Evolutionary conservation across 2,113 vertebrate genomes (phyloP).

Genomic region (Megalops atlanticus): DNA sequence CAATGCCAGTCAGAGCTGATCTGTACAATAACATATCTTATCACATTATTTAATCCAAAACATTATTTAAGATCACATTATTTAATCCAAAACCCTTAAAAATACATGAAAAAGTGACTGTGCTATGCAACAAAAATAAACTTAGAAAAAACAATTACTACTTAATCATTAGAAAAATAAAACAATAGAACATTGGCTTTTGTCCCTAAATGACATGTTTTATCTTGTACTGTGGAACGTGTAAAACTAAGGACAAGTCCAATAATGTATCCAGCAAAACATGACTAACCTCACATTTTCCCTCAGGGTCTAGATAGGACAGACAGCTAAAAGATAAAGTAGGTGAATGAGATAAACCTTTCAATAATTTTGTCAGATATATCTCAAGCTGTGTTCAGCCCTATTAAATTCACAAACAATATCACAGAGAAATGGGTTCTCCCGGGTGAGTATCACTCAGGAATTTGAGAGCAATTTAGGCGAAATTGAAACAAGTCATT

Average conservation of each 20-base stretch:
- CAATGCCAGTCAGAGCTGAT: not conserved
- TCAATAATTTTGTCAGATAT: not conserved
- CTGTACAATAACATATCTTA: not conserved
- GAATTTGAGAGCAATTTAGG: slow-evolving; percentile 26
- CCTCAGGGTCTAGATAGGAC: not conserved
- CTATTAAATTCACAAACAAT: not conserved
- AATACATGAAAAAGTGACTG: not conserved
- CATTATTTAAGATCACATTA: not conserved
- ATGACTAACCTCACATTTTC: not conserved
- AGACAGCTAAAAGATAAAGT: not conserved
- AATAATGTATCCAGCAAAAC: not conserved
- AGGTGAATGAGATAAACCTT: not conserved
- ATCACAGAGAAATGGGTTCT: slow-evolving; percentile 25
- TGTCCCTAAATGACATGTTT: not conserved
- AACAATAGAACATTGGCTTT: not conserved
- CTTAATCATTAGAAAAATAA: not conserved
- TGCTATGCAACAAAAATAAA: not conserved
- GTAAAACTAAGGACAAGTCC: not conserved
- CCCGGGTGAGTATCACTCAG: slow-evolving; percentile 9
- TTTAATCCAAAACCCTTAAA: not conserved
- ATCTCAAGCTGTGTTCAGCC: not conserved
- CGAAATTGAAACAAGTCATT: slow-evolving; percentile 34
- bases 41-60: not conserved
- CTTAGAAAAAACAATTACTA: not conserved
- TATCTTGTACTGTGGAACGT: not conserved